Percentiles rank a stretch among this genome's conserved stretches.
Conservation (phyloP, 2,113 vertebrate genomes). For the Myotis lucifugus region DNA sequence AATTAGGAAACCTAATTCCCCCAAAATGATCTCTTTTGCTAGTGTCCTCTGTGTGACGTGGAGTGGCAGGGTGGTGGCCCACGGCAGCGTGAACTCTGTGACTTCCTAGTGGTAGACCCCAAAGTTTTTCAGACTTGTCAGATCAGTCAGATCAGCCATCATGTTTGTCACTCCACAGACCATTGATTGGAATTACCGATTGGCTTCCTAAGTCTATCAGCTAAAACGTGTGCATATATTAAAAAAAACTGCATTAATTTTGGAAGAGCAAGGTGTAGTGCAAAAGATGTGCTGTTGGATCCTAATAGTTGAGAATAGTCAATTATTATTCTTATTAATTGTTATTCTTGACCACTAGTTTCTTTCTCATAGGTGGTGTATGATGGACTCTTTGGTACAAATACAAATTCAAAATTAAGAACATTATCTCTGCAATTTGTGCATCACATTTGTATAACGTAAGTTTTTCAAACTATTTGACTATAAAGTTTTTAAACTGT, state of each 20-base stretch:
- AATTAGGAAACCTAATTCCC: not conserved
- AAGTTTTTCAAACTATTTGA: conserved; percentile 82
- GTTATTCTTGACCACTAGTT: conserved; percentile 15
- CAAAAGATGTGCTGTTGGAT: not conserved
- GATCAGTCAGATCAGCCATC: not conserved
- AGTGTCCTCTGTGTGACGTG: not conserved
- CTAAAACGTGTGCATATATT: not conserved
- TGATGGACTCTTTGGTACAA: conserved; percentile 97
- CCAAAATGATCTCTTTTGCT: not conserved
- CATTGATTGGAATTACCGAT: not conserved
- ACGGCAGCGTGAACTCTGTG: not conserved
- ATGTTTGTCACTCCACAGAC: not conserved
- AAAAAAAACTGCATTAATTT: not conserved
- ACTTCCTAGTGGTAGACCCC: not conserved
- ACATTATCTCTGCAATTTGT: conserved; percentile 97
- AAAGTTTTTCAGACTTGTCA: not conserved
- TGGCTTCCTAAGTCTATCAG: not conserved
- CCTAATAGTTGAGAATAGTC: conserved; percentile 9
- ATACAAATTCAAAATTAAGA: conserved; percentile 96
- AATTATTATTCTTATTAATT: not conserved
- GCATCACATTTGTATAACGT: conserved; percentile 98
- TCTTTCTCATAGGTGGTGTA: conserved; percentile 93
- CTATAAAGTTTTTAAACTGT: not conserved
- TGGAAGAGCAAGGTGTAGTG: conserved; percentile 1
- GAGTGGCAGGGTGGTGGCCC: not conserved